Percentiles rank a stretch among this genome's conserved stretches.
These are phyloP conservation scores for Rallus crepitans DNA, from an alignment of 2,797 vertebrate species.

Conservation along the genomic window DNA sequence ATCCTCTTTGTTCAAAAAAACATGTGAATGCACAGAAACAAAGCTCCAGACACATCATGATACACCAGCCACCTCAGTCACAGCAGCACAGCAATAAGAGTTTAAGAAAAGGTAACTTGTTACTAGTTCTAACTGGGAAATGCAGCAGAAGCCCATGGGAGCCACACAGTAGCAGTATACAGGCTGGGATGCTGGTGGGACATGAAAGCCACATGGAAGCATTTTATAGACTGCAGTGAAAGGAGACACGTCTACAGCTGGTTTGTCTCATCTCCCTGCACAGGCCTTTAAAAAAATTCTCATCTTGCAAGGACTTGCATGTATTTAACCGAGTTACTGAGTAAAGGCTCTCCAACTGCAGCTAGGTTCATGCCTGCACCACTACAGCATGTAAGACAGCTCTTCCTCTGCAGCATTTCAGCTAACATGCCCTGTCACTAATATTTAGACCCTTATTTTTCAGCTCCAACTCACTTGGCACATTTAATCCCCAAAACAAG, in stretches of 20 bases:
- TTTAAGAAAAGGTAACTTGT: background rate
- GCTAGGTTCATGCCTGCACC: background rate
- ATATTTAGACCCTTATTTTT: background rate
- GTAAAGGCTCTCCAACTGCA: background rate
- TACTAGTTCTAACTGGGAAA: background rate
- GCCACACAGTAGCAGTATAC: background rate
- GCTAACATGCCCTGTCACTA: background rate
- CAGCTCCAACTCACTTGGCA: background rate
- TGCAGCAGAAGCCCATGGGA: background rate
- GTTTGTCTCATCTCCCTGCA: background rate
- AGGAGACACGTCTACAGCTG: background rate
- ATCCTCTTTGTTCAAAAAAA: background rate
- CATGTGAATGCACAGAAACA: background rate
- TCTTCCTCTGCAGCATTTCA: background rate
- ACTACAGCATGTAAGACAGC: accelerated
- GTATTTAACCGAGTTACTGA: background rate
- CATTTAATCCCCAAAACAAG: background rate
- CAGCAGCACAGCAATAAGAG: background rate
- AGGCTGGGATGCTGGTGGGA: background rate
- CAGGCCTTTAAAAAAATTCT: background rate
- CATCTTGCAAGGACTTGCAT: background rate
- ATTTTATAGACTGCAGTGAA: background rate
- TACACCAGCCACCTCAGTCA: background rate
- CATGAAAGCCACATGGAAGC: background rate
- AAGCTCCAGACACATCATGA: background rate